Base-by-base conservation (phyloP, 2,888 invertebrate species). In the Chironomus tentans region DNA sequence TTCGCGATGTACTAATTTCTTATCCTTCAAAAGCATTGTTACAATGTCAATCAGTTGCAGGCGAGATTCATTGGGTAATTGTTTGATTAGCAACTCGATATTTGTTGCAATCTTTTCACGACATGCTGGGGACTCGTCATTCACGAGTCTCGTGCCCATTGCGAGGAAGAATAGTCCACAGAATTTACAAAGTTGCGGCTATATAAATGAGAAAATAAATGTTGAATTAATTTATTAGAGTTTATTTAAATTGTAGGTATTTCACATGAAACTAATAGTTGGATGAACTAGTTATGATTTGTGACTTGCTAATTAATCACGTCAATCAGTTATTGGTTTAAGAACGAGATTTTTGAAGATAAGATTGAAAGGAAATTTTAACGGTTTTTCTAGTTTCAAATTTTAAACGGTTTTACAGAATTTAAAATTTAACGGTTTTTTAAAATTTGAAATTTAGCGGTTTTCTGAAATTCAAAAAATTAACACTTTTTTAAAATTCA, bases 121-220 rank as follows among this genome's bases (percentile, higher is more conserved):
- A 79, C 95, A 95, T 12, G 88, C 87, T 0, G 91, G 86, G 48
- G 91, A 90, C 3, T 91, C 88, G 79, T 98, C 97, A 81, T 95
- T 94, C 10, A 95, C 87, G 81, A 97, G 86, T 70, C 92, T 86
- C 0, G 91, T 89, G 10, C 93, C 91, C 24, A 97, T 83, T 0
- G 92, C 88, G 0, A 95, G 82, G 74, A 94, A 90, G 18, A 97
- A 86, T 28, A 91, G 86, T 15, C 89, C 89, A 2, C 88, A 86
- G 78, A 90, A 87, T 61, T 87, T 84, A 2, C 85, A 83, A 21
- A 94, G 82, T 62, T 88, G 84, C 28, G 85, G 83, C 91, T 93
- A 83, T 38, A 10, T 10, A 38, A 38, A 38, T 38, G 38, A 10
- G 38, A 38, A 38, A 10, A 10, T 38, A 38, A 38, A 38, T 38